Evolutionary conservation across 2,797 vertebrate species (phyloP).

Genomic region (Iguana delicatissima): DNA sequence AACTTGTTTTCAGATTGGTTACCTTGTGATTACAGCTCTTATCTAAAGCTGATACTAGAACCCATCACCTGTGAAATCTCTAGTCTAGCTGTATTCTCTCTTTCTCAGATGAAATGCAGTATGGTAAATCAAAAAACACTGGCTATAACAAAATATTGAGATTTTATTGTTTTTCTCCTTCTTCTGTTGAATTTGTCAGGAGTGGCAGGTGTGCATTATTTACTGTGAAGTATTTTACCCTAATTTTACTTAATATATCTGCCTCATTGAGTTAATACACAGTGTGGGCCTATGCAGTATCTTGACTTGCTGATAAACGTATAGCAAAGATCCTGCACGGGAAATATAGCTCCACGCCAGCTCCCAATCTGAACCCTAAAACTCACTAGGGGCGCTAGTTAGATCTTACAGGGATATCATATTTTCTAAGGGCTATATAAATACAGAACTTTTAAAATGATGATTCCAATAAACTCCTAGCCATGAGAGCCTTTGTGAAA

Average conservation of each 20-base stretch:
- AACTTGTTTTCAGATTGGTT: conserved; percentile 5
- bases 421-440: neutral
- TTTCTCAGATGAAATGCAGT: neutral
- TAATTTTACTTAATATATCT: neutral
- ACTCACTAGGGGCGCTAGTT: no score
- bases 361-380: no score
- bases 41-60: neutral
- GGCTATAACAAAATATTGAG: neutral
- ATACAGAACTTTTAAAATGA: neutral
- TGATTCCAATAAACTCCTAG: no score
- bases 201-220: no score
- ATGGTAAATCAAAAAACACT: neutral
- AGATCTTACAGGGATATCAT: neutral
- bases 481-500: neutral
- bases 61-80: neutral
- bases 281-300: neutral
- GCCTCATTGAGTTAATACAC: neutral
- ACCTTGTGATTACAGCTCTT: neutral
- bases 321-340: no score
- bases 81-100: neutral
- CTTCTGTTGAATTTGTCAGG: neutral
- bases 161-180: neutral
- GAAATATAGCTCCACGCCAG: no score
- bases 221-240: no score
- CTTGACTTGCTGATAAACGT: neutral